phyloP scores from a whole-genome alignment of 2,797 vertebrate genomes.

The Gobionotothen gibberifrons region DNA sequence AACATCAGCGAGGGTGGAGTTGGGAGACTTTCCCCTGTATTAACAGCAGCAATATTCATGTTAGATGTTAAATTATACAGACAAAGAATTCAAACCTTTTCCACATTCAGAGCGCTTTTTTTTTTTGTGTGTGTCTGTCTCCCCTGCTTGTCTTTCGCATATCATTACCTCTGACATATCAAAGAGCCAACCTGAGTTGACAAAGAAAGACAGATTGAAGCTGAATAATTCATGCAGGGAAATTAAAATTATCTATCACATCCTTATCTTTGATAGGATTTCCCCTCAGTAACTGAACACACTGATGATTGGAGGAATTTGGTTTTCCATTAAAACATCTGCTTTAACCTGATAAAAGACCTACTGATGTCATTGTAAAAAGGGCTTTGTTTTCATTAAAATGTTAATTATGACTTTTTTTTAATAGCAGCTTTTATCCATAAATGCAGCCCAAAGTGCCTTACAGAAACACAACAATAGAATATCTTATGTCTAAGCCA shows the following conservation, averaged over 20 bases:
- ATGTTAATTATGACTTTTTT: not conserved
- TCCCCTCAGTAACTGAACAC: conserved; percentile 31
- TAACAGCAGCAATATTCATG: conserved; percentile 44
- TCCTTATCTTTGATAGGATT: conserved; percentile 61
- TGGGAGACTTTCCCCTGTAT: conserved; percentile 52
- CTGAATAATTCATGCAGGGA: conserved; percentile 78
- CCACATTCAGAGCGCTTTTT: conserved; percentile 8
- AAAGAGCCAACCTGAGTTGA: conserved; percentile 71
- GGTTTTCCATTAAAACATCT: conserved; percentile 33
- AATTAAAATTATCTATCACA: conserved; percentile 64
- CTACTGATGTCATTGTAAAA: not conserved
- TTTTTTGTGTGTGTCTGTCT: conserved; percentile 1
- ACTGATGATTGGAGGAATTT: conserved; percentile 37
- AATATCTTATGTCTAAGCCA: not conserved
- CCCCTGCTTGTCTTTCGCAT: conserved; percentile 62
- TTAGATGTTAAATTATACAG: conserved; percentile 27
- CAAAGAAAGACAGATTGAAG: conserved; percentile 71
- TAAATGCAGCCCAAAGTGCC: not conserved
- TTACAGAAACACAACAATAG: not conserved
- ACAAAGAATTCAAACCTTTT: conserved; percentile 43
- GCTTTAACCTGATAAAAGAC: conserved; percentile 37
- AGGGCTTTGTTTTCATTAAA: not conserved
- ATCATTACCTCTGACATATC: conserved; percentile 74
- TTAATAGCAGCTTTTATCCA: no score
- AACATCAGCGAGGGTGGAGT: conserved; percentile 60